Evolutionary conservation across 2,797 vertebrate genomes (phyloP).

Genomic region (Novumbra hubbsi): DNA sequence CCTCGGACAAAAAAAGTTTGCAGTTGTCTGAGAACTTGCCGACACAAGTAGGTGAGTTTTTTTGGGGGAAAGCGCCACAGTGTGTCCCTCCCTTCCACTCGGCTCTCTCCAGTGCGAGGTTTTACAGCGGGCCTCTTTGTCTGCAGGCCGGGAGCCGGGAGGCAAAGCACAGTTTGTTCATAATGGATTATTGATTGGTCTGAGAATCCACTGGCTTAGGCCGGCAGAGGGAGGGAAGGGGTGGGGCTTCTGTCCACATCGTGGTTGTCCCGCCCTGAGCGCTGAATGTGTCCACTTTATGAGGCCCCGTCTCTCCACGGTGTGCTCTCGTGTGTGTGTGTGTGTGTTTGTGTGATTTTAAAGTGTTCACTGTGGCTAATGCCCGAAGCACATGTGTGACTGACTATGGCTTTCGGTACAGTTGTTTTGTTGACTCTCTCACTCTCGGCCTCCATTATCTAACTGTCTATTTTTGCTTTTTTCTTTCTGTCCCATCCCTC

Average conservation of each 20-base stretch:
- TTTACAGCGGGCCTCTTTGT: conserved; percentile 76
- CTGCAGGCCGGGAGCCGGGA: conserved; percentile 65
- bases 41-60: background rate
- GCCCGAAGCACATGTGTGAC: conserved; percentile 16
- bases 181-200: conserved; percentile 96
- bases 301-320: conserved; percentile 50
- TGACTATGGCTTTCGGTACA: conserved; percentile 46
- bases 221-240: conserved; percentile 54
- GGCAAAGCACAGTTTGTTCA: conserved; percentile 85
- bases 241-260: conserved; percentile 17
- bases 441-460: background rate
- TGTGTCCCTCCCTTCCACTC: conserved; percentile 5
- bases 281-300: conserved; percentile 65
- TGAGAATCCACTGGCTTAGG: conserved; percentile 79
- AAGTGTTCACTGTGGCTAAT: conserved; percentile 12
- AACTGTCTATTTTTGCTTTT: background rate
- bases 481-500: background rate
- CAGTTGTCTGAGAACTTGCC: background rate
- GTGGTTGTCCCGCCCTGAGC: conserved; percentile 9
- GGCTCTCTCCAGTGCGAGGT: conserved; percentile 26
- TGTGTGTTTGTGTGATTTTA: conserved; percentile 33
- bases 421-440: conserved; percentile 38
- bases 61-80: too few relatives aligned
- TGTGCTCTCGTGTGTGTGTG: conserved; percentile 49
- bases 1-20: background rate